These are phyloP conservation scores for Calephelis nemesis DNA, from an alignment of 1,140 invertebrate species.

Conservation along the genomic window DNA sequence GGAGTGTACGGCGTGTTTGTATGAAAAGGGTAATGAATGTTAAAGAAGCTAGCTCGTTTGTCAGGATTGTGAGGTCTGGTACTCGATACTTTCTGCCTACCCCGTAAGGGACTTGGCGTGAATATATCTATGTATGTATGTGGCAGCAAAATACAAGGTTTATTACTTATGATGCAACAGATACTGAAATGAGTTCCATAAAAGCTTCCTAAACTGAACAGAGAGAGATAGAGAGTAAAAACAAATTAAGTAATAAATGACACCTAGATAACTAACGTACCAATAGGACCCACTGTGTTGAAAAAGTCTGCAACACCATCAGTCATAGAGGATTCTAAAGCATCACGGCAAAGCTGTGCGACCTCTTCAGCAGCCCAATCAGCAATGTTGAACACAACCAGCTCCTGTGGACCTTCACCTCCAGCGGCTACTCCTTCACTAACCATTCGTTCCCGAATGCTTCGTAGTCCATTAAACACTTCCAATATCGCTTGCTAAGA, in stretches of 20 bases:
- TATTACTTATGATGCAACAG: too few relatives aligned
- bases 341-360: constrained; percentile 51
- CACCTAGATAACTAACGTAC: constrained; percentile 34
- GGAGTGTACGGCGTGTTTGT: too few relatives aligned
- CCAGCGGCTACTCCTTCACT: constrained; percentile 42
- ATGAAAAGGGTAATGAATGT: too few relatives aligned
- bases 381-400: constrained; percentile 63
- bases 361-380: constrained; percentile 63
- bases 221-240: too few relatives aligned
- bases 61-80: too few relatives aligned
- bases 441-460: constrained; percentile 48
- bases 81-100: too few relatives aligned
- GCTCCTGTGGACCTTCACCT: constrained; percentile 46
- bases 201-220: too few relatives aligned
- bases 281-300: constrained; percentile 42
- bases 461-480: constrained; percentile 49
- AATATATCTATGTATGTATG: too few relatives aligned
- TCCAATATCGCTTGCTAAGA: constrained; percentile 59
- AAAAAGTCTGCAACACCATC: constrained; percentile 50
- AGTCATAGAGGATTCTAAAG: constrained; percentile 36
- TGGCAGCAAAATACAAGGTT: too few relatives aligned
- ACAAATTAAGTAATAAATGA: neutral
- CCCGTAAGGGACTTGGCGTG: too few relatives aligned
- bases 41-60: too few relatives aligned
- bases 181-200: too few relatives aligned